Evolutionary conservation across 2,113 vertebrate species (phyloP).

Genomic region (Polyodon spathula): DNA sequence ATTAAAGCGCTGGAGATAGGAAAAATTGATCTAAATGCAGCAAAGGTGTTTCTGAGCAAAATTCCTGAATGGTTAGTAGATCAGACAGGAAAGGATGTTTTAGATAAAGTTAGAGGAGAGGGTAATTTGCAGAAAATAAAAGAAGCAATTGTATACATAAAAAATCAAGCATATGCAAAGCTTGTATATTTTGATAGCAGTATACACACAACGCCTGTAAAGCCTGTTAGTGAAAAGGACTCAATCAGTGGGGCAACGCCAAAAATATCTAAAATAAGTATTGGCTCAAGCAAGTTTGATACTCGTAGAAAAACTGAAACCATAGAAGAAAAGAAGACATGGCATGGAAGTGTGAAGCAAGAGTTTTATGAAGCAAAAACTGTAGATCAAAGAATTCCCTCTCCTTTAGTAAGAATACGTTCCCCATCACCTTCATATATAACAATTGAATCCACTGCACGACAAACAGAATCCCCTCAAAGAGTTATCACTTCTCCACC

Average conservation of each 20-base stretch:
- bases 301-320: slow-evolving; percentile 36
- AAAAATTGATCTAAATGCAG: slow-evolving; percentile 45
- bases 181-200: slow-evolving; percentile 43
- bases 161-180: slow-evolving; percentile 44
- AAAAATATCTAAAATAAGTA: slow-evolving; percentile 51
- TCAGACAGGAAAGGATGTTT: slow-evolving; percentile 48
- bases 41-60: slow-evolving; percentile 51
- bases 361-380: slow-evolving; percentile 36
- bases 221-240: slow-evolving; percentile 45
- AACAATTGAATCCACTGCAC: slow-evolving; percentile 68
- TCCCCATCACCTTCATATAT: slow-evolving; percentile 76
- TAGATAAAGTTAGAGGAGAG: slow-evolving; percentile 36
- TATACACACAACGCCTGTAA: slow-evolving; percentile 46
- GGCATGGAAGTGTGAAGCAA: slow-evolving; percentile 42
- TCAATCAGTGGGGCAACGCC: slow-evolving; percentile 27
- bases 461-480: slow-evolving; percentile 52
- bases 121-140: slow-evolving; percentile 45
- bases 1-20: slow-evolving; percentile 56
- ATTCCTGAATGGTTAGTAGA: slow-evolving; percentile 56
- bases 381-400: slow-evolving; percentile 40
- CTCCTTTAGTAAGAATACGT: slow-evolving; percentile 56
- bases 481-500: slow-evolving; percentile 51
- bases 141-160: slow-evolving; percentile 53
- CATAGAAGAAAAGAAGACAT: slow-evolving; percentile 35
- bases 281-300: slow-evolving; percentile 46